Evolutionary conservation across 2,113 vertebrate genomes (phyloP), one percentile per base, ranked within the genome.

Genomic region (Thunnus thynnus): DNA sequence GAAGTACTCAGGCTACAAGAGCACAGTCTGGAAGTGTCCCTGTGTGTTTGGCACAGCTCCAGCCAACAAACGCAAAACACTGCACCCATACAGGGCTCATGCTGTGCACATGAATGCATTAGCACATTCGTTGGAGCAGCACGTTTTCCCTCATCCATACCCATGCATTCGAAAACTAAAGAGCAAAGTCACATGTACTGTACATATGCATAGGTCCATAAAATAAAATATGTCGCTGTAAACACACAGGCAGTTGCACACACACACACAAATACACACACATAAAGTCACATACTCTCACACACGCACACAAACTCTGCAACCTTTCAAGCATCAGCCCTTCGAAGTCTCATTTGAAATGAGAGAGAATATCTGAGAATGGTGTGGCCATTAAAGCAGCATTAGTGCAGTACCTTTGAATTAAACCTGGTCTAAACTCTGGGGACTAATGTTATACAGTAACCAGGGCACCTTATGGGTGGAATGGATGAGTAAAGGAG

Each of bases 351-450:
- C 93, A 95, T 95, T 96, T 96, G 95, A 96, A 95, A 95, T 96
- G 96, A 97, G 93, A 89, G 92, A 94, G 95, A 96, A 96, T 96
- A 96, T 96, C 94, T 95, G 94, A 96, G 94, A 93, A 93, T 88
- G 78, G 90, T 80, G 91, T 85, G 65, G 89, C 95, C 96, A 96
- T 97, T 97, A 97, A 96, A 96, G 94, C 94, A 90, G 95, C 95
- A 96, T 94, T 93, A 94, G 91, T 91, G 89, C 82, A 84, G 93
- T 93, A 94, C 90, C 94, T 96, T 96, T 96, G 96, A 98, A 97
- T 97, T 95, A 97, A 95, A 95, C 95, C 94, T 94, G 92, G 93
- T 68, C 84, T 86, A 95, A 96, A 96, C 96, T 95, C 95, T 88
- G 88, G 96, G 87, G 95, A 93, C 91, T 85, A 86, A 94, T 94